phyloP scores from a whole-genome alignment of 2,888 invertebrate genomes.

The Tineola bisselliella region DNA sequence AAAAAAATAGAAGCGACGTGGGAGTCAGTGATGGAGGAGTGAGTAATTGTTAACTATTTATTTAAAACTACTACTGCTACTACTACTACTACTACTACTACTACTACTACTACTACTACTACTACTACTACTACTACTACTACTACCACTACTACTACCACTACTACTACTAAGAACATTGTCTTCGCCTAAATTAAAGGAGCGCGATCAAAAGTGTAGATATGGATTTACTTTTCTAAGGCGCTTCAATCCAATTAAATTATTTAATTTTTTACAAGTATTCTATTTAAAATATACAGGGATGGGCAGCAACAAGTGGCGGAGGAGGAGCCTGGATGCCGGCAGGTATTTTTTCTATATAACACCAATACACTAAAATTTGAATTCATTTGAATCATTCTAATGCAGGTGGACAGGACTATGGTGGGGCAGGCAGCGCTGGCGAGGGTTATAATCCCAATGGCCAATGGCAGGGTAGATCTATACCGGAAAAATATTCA shows the following conservation, averaged over 20 bases:
- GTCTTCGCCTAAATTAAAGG: too few relatives aligned
- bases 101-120: too few relatives aligned
- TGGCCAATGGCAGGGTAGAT: slow-evolving; percentile 59
- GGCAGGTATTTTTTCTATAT: slow-evolving; percentile 52
- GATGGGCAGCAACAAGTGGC: slow-evolving; percentile 51
- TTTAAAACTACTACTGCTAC: too few relatives aligned
- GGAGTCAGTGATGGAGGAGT: slow-evolving; percentile 31
- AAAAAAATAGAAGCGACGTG: slow-evolving; percentile 42
- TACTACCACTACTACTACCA: too few relatives aligned
- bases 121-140: too few relatives aligned
- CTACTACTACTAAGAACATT: too few relatives aligned
- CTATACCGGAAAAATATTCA: slow-evolving; percentile 26
- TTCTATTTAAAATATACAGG: slow-evolving; percentile 28
- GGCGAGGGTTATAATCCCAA: slow-evolving; percentile 53
- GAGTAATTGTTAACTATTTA: slow-evolving; percentile 19
- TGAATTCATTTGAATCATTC: slow-evolving; percentile 13
- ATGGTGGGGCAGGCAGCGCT: slow-evolving; percentile 33
- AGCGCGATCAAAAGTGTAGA: too few relatives aligned
- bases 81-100: too few relatives aligned
- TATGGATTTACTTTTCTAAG: too few relatives aligned
- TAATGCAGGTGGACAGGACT: slow-evolving; percentile 49
- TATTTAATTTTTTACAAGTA: background rate
- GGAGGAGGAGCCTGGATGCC: slow-evolving; percentile 61
- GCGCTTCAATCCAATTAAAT: too few relatives aligned
- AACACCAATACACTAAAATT: slow-evolving; percentile 15